These are phyloP conservation scores for Eubasilissa splendida DNA, from an alignment of 2,888 invertebrate genomes.

Conservation along the genomic window DNA sequence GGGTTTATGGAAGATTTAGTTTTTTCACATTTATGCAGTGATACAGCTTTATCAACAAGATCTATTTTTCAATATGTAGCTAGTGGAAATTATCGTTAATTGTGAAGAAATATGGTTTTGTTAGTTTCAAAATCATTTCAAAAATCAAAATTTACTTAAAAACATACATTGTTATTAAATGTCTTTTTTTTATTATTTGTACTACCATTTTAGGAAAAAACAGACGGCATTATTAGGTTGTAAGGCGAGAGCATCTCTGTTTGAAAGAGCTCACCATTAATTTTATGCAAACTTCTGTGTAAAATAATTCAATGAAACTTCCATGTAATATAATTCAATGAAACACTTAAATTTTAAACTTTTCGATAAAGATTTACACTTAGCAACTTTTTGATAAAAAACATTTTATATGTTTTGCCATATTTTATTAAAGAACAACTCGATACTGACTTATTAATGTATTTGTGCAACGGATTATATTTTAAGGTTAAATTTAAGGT, in stretches of 20 bases:
- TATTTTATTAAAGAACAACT: conserved; percentile 1
- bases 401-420: conserved; percentile 31
- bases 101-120: conserved; percentile 33
- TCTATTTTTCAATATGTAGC: conserved; percentile 46
- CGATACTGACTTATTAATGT: neutral
- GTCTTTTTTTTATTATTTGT: conserved; percentile 25
- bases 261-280: neutral
- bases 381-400: conserved; percentile 34
- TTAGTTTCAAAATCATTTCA: conserved; percentile 20
- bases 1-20: conserved; percentile 26
- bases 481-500: conserved; percentile 37
- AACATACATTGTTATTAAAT: conserved; percentile 27
- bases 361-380: conserved; percentile 37
- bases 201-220: neutral
- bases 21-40: conserved; percentile 38
- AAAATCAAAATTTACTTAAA: conserved; percentile 43
- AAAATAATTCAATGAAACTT: neutral
- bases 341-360: conserved; percentile 16
- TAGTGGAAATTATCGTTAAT: conserved; percentile 47
- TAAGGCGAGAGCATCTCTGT: neutral
- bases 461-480: conserved; percentile 27
- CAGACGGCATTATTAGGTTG: conserved; percentile 3
- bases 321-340: neutral
- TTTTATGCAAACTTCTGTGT: neutral
- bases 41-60: conserved; percentile 35